Conservation (phyloP, 1,140 invertebrate genomes). For the Zaprionus vittiger region DNA sequence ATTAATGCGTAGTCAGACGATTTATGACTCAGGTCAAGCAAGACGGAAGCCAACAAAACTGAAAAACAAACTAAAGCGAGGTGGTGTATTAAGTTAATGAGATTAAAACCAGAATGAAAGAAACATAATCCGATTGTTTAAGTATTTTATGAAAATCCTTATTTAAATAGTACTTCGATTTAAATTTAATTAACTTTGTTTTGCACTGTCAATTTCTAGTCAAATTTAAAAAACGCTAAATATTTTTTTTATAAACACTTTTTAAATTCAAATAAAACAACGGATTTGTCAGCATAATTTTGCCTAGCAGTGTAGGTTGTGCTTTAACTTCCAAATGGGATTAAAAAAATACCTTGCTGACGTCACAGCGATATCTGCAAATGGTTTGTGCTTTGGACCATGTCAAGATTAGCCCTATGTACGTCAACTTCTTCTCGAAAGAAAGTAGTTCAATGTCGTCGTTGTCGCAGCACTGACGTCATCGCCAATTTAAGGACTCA, state of each 20-base stretch:
- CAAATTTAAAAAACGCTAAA: too few species aligned
- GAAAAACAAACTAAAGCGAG: background rate
- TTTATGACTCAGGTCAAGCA: conserved; percentile 4
- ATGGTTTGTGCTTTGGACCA: too few species aligned
- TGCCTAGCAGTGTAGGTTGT: background rate
- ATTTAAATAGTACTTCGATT: too few species aligned
- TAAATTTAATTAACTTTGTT: too few species aligned
- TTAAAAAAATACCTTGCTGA: background rate
- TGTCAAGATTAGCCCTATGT: background rate
- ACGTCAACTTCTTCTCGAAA: background rate
- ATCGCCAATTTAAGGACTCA: conserved; percentile 26
- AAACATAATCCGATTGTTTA: too few species aligned
- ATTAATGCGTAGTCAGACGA: background rate
- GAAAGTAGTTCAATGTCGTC: conserved; percentile 74
- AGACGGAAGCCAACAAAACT: background rate
- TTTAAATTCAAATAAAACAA: too few species aligned
- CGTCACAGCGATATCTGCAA: background rate
- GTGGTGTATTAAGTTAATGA: too few species aligned
- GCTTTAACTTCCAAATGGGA: background rate
- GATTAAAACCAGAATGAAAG: too few species aligned
- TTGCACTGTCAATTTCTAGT: too few species aligned
- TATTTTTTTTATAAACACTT: too few species aligned
- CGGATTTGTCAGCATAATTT: too few species aligned
- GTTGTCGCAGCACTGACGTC: conserved; percentile 59
- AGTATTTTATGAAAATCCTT: too few species aligned